Base-by-base conservation (phyloP, 2,797 vertebrate genomes). In the Hypotaenidia philippensis region DNA sequence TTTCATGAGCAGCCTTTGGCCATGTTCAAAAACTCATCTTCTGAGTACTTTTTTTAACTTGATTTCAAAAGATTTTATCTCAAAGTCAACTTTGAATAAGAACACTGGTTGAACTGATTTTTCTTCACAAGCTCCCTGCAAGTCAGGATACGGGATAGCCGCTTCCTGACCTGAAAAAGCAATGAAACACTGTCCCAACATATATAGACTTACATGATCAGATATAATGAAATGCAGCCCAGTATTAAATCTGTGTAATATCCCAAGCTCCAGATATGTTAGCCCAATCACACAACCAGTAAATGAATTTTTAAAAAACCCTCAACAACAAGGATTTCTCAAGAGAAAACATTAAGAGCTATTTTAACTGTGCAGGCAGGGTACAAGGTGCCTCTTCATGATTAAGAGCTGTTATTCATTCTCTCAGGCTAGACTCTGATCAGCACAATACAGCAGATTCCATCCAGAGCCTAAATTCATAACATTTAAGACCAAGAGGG, bases 211-310 rank as follows among this genome's bases (percentile, higher is more conserved):
- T 32, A 38, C 69, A 44, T 49, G 25, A 21, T 87, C 49, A 66
- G 44, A 38, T 74, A 64, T 29, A 80, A 84, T 3, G 0, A 92
- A 83, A 57, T 68, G 31, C 41, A 76, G 66, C 36, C 52, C 34
- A 38, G 20, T 78, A 75, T 84, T 50, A 90, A 93, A 89, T 47
- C 79, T 76, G 29, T 69, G 61, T 44, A 8, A 47, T 71, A 92
- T 95, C 92, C 75, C 79, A 86, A 94, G 36, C 19, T 94, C 88
- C 70, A 81, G 71, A 83, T 44, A 52, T 9, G 26, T 66, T 91
- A 44, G 25, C 6, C 34, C 26, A 36, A 34, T 50, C 93, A 66
- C 47, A 32, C 11, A 40, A 75, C 32, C 23, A 68, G 60, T 88
- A 90, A 94, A 63, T 84, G 18, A 80, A 59, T 44, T 40, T 40